These are phyloP conservation scores for Onychomys leucogaster DNA, from an alignment of 2,797 vertebrate genomes.

Conservation along the genomic window DNA sequence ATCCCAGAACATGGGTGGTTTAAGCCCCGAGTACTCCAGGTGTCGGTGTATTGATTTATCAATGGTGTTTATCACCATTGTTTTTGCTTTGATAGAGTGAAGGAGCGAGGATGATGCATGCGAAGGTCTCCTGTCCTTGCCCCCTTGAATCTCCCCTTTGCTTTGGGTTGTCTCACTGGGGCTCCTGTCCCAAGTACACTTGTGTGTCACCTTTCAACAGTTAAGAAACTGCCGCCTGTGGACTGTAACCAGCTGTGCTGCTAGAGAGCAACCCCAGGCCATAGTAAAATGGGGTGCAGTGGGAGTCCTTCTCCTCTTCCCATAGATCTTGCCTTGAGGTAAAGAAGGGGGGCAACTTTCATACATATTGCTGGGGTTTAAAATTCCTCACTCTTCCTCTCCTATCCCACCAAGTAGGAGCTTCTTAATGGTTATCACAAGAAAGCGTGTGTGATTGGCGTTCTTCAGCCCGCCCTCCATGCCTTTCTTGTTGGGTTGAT, in stretches of 20 bases:
- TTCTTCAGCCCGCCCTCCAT: background rate
- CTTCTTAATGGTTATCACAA: background rate
- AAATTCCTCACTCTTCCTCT: slow-evolving; percentile 51
- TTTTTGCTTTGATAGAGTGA: background rate
- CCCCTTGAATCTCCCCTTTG: background rate
- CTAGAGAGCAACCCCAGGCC: background rate
- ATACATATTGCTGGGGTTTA: slow-evolving; percentile 17
- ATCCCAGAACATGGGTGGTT: background rate
- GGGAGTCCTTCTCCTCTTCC: background rate
- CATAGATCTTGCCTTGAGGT: background rate
- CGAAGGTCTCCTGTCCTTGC: background rate
- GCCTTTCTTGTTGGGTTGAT: slow-evolving; percentile 10
- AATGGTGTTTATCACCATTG: too few species aligned
- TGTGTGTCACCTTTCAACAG: slow-evolving; percentile 40
- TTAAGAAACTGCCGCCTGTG: background rate
- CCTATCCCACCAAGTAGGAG: background rate
- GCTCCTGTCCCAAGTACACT: background rate
- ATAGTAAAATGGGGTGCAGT: background rate
- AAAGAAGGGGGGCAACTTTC: background rate
- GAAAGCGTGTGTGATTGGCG: background rate
- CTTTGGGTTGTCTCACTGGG: background rate
- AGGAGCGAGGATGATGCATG: background rate
- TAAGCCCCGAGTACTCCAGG: background rate
- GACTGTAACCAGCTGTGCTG: background rate
- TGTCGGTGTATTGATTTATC: background rate